Conservation (phyloP, 1,140 invertebrate species). For the Myzus persicae region DNA sequence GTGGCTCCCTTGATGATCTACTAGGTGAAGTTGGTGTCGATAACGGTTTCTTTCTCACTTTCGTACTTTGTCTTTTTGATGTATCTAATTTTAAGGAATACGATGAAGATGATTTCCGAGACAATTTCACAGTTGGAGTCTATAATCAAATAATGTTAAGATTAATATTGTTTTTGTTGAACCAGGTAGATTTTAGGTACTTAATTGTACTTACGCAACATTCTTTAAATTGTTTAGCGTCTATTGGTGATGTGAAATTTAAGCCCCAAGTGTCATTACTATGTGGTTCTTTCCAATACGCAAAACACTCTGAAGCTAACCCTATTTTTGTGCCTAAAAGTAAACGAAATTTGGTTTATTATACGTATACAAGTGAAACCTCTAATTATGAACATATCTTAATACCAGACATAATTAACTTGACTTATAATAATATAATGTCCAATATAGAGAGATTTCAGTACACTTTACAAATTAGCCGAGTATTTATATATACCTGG, state of each 20-base stretch:
- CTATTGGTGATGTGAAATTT: conserved; percentile 95
- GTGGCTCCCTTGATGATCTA: conserved; percentile 83
- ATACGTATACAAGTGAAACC: neutral
- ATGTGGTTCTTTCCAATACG: conserved; percentile 97
- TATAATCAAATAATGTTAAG: conserved; percentile 65
- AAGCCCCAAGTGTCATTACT: conserved; percentile 98
- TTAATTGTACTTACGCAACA: conserved; percentile 88
- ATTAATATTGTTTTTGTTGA: neutral
- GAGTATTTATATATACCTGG: conserved; percentile 75
- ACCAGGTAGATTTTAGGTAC: neutral
- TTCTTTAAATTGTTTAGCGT: conserved; percentile 96
- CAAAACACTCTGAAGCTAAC: conserved; percentile 97
- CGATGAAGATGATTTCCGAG: conserved; percentile 94
- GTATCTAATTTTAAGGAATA: conserved; percentile 93
- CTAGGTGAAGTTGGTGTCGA: conserved; percentile 94
- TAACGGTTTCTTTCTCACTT: conserved; percentile 83
- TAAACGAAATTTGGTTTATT: conserved; percentile 19
- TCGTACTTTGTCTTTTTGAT: conserved; percentile 79
- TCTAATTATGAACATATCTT: neutral
- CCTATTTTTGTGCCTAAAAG: conserved; percentile 90
- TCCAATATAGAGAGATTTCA: neutral
- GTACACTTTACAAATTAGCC: neutral
- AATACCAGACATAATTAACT: neutral
- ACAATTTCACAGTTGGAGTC: conserved; percentile 97
- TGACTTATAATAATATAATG: neutral